Percentiles rank a stretch among this genome's conserved stretches.
These are phyloP conservation scores for Muscicapa striata DNA, from an alignment of 2,797 vertebrate genomes.

Conservation along the genomic window DNA sequence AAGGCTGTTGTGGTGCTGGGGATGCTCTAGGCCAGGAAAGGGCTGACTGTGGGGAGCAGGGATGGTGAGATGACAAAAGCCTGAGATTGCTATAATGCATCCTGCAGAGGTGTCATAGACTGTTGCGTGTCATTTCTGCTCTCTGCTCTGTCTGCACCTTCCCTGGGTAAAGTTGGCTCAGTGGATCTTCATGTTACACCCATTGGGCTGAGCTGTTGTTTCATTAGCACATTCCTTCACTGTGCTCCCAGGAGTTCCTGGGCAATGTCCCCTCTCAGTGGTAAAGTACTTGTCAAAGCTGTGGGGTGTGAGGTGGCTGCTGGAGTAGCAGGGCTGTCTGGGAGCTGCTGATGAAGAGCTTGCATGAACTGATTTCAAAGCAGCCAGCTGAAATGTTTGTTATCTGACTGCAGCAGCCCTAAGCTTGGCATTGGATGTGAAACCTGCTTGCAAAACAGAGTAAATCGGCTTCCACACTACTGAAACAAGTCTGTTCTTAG, in stretches of 20 bases:
- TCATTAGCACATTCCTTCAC: neutral
- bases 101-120: neutral
- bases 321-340: neutral
- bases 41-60: neutral
- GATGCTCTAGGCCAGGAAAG: neutral
- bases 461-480: accelerated
- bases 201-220: neutral
- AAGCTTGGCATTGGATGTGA: neutral
- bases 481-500: neutral
- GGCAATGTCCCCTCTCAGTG: neutral
- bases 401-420: accelerated
- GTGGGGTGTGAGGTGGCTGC: neutral
- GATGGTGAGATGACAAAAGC: neutral
- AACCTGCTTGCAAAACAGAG: neutral
- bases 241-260: neutral
- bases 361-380: neutral
- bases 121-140: neutral
- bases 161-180: neutral
- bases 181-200: neutral
- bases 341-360: neutral
- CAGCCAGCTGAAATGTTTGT: neutral
- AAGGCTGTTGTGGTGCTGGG: neutral
- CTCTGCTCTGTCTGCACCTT: neutral
- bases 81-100: neutral
- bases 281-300: neutral